Evolutionary conservation across 2,888 invertebrate genomes (phyloP).

Genomic region (Sinohyriopsis cumingii): DNA sequence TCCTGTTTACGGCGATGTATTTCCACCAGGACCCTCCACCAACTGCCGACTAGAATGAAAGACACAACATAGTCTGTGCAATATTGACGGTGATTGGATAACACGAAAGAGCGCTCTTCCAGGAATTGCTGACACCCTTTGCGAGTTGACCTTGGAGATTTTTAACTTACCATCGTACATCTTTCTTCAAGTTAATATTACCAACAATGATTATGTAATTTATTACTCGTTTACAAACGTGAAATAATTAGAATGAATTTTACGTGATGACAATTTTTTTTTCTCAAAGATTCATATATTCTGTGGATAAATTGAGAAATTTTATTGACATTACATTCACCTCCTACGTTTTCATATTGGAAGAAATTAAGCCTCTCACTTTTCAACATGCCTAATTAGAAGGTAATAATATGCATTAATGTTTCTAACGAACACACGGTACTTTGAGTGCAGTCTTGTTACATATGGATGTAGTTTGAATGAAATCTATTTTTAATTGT

Average conservation of each 20-base stretch:
- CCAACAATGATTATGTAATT: neutral
- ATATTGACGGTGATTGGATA: constrained; percentile 37
- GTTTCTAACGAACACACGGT: too few species aligned
- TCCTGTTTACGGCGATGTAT: constrained; percentile 10
- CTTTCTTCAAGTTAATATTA: neutral
- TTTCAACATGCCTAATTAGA: neutral
- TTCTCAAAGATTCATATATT: too few species aligned
- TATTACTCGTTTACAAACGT: too few species aligned
- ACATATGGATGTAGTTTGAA: neutral
- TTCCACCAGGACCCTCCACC: constrained; percentile 7
- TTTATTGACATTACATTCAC: constrained; percentile 30
- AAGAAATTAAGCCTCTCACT: neutral
- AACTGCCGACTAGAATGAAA: constrained; percentile 18
- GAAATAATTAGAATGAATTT: too few species aligned
- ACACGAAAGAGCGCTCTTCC: constrained; percentile 35
- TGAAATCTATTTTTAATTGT: neutral
- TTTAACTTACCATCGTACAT: constrained; percentile 8
- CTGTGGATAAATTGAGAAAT: constrained; percentile 11
- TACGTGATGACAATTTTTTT: too few species aligned
- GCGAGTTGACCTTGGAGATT: constrained; percentile 28
- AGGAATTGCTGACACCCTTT: constrained; percentile 7
- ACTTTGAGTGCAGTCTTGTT: neutral
- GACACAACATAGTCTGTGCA: constrained; percentile 32
- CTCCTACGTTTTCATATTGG: constrained; percentile 15
- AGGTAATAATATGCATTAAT: too few species aligned